Conservation (phyloP, 2,888 invertebrate species). For the Gymnosoma rotundatum region DNA sequence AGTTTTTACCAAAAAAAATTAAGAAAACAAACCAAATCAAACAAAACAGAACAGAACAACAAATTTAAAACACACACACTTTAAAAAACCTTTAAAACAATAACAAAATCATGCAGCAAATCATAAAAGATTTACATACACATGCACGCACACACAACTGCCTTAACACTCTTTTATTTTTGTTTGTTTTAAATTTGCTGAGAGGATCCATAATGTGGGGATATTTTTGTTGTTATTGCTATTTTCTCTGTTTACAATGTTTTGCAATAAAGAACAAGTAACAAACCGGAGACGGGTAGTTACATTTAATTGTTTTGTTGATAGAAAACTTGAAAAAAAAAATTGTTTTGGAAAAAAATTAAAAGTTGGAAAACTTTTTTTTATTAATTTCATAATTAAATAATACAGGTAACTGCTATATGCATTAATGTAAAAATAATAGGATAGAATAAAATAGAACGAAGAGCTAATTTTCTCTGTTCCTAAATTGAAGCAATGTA, state of each 20-base stretch:
- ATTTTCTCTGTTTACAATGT: constrained; percentile 23
- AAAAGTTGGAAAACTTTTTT: too few relatives aligned
- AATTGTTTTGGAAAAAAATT: too few relatives aligned
- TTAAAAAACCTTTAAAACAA: not conserved
- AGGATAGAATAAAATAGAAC: too few relatives aligned
- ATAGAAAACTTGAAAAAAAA: too few relatives aligned
- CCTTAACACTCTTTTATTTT: not conserved
- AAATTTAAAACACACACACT: not conserved
- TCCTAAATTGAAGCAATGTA: too few relatives aligned
- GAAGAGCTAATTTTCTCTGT: too few relatives aligned
- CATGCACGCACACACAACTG: not conserved
- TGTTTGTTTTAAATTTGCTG: too few relatives aligned
- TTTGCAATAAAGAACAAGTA: not conserved
- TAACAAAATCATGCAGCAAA: constrained; percentile 1
- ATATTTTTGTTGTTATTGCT: not conserved
- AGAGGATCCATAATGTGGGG: constrained; percentile 12
- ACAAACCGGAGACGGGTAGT: not conserved
- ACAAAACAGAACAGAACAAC: constrained; percentile 1
- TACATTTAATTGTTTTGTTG: not conserved
- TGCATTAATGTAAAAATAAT: too few relatives aligned
- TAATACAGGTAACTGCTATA: too few relatives aligned
- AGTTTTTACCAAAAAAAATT: constrained; percentile 21
- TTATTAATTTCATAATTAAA: too few relatives aligned
- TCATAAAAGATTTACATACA: constrained; percentile 9
- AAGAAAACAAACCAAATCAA: constrained; percentile 43